phyloP scores from a whole-genome alignment of 1,140 invertebrate genomes.

The Euschistus heros region DNA sequence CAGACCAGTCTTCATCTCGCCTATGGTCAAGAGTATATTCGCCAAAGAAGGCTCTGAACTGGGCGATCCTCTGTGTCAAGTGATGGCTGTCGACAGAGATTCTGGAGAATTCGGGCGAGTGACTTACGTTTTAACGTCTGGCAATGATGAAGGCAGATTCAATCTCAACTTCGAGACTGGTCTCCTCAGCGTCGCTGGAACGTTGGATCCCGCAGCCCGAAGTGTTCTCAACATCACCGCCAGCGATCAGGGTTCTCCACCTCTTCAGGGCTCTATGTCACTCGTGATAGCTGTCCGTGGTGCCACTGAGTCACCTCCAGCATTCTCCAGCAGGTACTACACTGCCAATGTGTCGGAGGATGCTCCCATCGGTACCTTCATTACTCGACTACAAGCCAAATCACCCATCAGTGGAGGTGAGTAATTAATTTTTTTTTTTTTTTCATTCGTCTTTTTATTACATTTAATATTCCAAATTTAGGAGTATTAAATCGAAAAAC shows the following conservation, averaged over 20 bases:
- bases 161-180: slow-evolving; percentile 66
- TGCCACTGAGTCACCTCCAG: slow-evolving; percentile 64
- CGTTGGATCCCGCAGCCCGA: slow-evolving; percentile 41
- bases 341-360: slow-evolving; percentile 70
- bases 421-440: background rate
- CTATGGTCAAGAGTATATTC: slow-evolving; percentile 39
- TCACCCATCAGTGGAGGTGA: slow-evolving; percentile 34
- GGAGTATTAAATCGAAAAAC: no score
- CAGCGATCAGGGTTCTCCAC: slow-evolving; percentile 65
- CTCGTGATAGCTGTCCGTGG: slow-evolving; percentile 57
- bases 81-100: slow-evolving; percentile 79
- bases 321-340: slow-evolving; percentile 66
- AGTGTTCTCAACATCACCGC: slow-evolving; percentile 64
- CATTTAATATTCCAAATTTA: no score
- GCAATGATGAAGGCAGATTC: slow-evolving; percentile 73
- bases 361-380: slow-evolving; percentile 57
- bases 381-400: slow-evolving; percentile 64
- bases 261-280: slow-evolving; percentile 49
- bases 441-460: no score
- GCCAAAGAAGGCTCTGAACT: slow-evolving; percentile 40
- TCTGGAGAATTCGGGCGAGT: slow-evolving; percentile 75
- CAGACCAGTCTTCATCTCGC: slow-evolving; percentile 64
- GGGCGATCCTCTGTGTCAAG: slow-evolving; percentile 53
- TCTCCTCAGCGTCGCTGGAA: slow-evolving; percentile 58
- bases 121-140: slow-evolving; percentile 67